Base-by-base conservation (phyloP, 1,140 invertebrate species). In the Brachionus rubens region DNA sequence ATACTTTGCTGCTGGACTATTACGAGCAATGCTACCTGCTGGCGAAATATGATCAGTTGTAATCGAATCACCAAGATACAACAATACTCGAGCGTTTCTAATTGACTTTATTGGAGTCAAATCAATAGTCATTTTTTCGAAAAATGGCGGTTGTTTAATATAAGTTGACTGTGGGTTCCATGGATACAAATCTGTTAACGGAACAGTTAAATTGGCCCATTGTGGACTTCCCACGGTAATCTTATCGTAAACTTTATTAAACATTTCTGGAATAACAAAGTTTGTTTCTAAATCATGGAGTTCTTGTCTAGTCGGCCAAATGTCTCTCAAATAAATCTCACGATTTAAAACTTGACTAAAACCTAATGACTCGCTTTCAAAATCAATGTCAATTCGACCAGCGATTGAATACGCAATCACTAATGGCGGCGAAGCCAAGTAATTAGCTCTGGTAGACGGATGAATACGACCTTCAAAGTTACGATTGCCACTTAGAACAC, bases 41-140 rank as follows among this genome's bases (percentile, higher is more conserved):
- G 96, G 96, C 33, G 93, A 96, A 72, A 99, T 99, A 83, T 98
- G 96, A 86, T 99, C 96, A 0, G 96, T 98, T 3, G 94, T 97
- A 1, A 98, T 93, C 0, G 93, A 96, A 84, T 98, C 94, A 0
- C 93, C 93, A 2, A 67, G 2, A 72, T 54, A 70, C 4, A 77
- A 24, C 12, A 72, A 21, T n/a, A 54, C n/a, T 24, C 33, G 26
- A 7, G 67, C 70, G 36, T 72, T 48, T n/a, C 36, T 16, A 52
- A 75, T 43, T 1, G 33, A 12, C n/a, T 46, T 30, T 19, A 62
- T 62, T 12, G 40, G 41, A n/a, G 28, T 12, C 12, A 62, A 12
- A n/a, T 62, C 40, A 30, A 28, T 28, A 48, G 21, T 89, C 89
- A 96, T 92, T 46, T 87, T 88, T 77, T 93, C 89, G 84, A 98